Base-by-base conservation (phyloP, 2,888 invertebrate genomes). In the Linnaemya vulpina region DNA sequence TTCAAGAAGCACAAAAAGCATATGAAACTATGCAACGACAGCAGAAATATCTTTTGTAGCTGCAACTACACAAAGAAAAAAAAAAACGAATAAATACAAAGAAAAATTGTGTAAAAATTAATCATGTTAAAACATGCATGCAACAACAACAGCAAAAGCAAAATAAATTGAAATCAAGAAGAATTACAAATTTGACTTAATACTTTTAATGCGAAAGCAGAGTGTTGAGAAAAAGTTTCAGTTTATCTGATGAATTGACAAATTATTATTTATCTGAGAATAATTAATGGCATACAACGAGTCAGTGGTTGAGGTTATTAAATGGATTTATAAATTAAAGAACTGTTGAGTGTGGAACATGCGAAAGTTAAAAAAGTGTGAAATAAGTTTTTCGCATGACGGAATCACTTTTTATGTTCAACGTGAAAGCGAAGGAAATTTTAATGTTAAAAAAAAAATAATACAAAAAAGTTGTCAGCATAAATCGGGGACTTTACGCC, bases 91-190 rank as follows among this genome's bases (percentile, higher is more conserved):
- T 30, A 30, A 58, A 25, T 43, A 20, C 49, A 43, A 62, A 15
- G 38, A 22, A 65, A 77, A 68, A 73, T 82, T 60, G 30, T 75
- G 82, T 76, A 71, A 71, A 75, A 83, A 82, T 85, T 85, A 85
- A 82, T 82, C 78, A 85, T 79, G 60, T 78, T 85, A 67, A 82
- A 85, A 55, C 60, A 85, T 75, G 75, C 65, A 75, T 65, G 11
- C 43, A 60, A 46, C 49, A 38, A 13, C 30, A 15, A 13, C 25
- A 63, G 35, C 55, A 43, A 38, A 38, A 46, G 43, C n/a, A n/a
- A n/a, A n/a, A n/a, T n/a, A n/a, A n/a, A n/a, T n/a, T 46, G 58
- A 65, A 73, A 73, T 73, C 55, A 73, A 58, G 58, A 25, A 55
- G 70, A 82, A 70, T 82, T 82, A 63, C 25, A 70, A 70, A 82